Percentiles rank a stretch among this genome's conserved stretches.
These are phyloP conservation scores for Meriones unguiculatus DNA, from an alignment of 2,113 vertebrate species.

Conservation along the genomic window DNA sequence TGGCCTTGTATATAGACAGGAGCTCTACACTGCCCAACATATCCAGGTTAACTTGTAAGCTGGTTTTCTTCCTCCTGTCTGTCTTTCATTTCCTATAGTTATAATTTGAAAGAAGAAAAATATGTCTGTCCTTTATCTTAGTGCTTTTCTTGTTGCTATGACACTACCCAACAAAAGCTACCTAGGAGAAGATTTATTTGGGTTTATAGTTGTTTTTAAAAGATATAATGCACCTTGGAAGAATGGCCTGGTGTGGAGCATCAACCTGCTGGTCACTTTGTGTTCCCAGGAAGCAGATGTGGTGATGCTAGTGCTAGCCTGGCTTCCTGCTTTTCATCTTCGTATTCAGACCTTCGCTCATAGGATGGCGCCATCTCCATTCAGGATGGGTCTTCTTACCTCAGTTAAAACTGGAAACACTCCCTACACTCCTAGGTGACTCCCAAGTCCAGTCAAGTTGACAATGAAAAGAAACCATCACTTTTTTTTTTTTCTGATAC, in stretches of 20 bases:
- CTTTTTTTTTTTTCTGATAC: slow-evolving; percentile 5
- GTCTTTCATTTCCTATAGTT: neutral
- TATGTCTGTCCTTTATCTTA: neutral
- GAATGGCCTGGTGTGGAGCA: neutral
- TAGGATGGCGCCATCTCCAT: neutral
- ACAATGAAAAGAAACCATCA: neutral
- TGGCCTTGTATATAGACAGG: neutral
- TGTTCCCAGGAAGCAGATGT: neutral
- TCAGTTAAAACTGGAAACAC: neutral
- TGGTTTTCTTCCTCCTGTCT: neutral
- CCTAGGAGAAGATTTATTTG: too few species aligned
- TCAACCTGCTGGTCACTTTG: neutral
- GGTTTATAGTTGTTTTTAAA: neutral
- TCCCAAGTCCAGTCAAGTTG: neutral
- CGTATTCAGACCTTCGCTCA: neutral
- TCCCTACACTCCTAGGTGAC: neutral
- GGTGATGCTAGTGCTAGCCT: neutral
- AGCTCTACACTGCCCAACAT: neutral
- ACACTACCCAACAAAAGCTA: neutral
- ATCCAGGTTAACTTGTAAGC: neutral
- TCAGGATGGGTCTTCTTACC: neutral
- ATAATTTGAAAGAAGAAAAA: neutral
- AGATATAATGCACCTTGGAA: neutral
- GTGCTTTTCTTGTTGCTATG: neutral
- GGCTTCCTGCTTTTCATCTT: neutral